These are phyloP conservation scores for Euplexia lucipara DNA, from an alignment of 2,888 invertebrate genomes.

Conservation along the genomic window DNA sequence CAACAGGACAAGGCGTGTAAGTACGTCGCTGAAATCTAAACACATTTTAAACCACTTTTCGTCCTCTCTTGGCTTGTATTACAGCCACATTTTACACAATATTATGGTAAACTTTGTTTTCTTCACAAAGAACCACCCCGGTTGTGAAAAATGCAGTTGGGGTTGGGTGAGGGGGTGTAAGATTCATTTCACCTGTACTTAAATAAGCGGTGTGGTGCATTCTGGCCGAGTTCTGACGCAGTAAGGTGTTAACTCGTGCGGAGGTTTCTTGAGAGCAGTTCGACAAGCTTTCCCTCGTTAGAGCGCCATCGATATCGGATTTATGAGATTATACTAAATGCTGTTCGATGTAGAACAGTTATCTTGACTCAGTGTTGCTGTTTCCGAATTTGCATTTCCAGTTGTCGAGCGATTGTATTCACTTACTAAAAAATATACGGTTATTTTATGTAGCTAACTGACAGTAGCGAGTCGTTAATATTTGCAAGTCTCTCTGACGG, in stretches of 20 bases:
- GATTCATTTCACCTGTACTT: conserved; percentile 67
- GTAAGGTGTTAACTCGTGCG: conserved; percentile 60
- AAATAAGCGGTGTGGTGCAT: conserved; percentile 62
- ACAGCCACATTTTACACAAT: conserved; percentile 32
- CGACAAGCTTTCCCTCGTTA: conserved; percentile 60
- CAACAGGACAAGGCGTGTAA: conserved; percentile 4
- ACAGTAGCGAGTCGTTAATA: too few relatives aligned
- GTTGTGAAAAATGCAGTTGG: conserved; percentile 67
- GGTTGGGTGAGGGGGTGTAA: conserved; percentile 38
- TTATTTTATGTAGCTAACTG: too few relatives aligned
- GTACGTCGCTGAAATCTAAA: conserved; percentile 26
- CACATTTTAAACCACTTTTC: conserved; percentile 26
- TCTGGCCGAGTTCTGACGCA: conserved; percentile 55
- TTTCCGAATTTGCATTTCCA: neutral
- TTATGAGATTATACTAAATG: conserved; percentile 50
- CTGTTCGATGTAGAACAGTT: conserved; percentile 22
- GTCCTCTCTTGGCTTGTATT: conserved; percentile 1
- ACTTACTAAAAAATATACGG: too few relatives aligned
- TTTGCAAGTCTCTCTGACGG: too few relatives aligned
- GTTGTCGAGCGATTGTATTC: too few relatives aligned
- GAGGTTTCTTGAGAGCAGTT: conserved; percentile 55
- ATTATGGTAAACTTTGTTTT: conserved; percentile 44
- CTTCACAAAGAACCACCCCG: conserved; percentile 59
- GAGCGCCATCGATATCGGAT: conserved; percentile 52
- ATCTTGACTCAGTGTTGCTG: neutral